Conservation (phyloP, 2,797 vertebrate species). For the Natrix natrix region DNA sequence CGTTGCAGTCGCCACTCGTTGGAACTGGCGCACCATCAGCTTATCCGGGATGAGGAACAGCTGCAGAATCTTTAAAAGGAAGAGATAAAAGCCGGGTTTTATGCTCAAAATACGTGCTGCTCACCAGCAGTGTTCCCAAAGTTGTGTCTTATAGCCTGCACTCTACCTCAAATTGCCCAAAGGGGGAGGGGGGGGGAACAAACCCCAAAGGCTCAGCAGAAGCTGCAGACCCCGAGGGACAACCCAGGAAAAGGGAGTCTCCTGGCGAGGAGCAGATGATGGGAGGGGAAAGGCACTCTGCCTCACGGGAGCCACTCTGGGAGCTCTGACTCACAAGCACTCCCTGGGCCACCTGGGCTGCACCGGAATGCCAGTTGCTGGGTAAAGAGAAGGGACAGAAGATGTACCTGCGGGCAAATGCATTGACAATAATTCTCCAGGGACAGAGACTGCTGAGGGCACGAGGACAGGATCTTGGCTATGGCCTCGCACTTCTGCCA, state of each 20-base stretch:
- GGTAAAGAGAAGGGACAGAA: background rate
- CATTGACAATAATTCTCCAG: conserved; percentile 81
- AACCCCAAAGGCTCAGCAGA: background rate
- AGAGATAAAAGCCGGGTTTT: background rate
- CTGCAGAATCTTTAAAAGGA: conserved; percentile 78
- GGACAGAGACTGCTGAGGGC: conserved; percentile 88
- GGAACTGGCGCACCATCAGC: conserved; percentile 80
- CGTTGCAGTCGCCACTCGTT: conserved; percentile 84
- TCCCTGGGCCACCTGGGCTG: background rate
- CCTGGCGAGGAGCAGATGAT: background rate
- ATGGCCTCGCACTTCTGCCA: conserved; percentile 89
- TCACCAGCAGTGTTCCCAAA: background rate
- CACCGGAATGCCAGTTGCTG: background rate
- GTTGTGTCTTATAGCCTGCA: too few species aligned
- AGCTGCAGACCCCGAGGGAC: background rate
- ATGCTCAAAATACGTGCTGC: background rate
- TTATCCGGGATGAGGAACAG: conserved; percentile 87
- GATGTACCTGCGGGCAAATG: conserved; percentile 88
- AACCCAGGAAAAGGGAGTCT: background rate
- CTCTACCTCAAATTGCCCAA: background rate
- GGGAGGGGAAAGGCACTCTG: background rate
- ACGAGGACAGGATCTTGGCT: conserved; percentile 86
- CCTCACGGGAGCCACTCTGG: background rate
- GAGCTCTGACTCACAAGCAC: background rate
- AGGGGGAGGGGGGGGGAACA: background rate